phyloP scores from a whole-genome alignment of 2,797 vertebrate genomes.

The Lemur catta region DNA sequence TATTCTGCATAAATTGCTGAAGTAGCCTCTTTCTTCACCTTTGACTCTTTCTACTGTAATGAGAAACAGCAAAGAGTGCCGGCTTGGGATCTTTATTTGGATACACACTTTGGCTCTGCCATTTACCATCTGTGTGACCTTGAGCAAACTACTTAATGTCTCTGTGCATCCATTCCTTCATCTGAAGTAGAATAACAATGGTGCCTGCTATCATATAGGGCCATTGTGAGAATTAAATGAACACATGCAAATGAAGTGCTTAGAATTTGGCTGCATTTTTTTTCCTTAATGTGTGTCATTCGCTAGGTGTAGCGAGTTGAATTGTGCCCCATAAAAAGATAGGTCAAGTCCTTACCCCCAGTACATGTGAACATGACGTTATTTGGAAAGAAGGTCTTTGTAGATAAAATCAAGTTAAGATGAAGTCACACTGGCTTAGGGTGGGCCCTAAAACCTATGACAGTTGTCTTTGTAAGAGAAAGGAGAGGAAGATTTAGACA shows the following conservation, averaged over 20 bases:
- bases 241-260: not conserved
- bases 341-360: not conserved
- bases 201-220: not conserved
- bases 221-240: not conserved
- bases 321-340: not conserved
- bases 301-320: not conserved
- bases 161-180: constrained; percentile 19
- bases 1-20: not conserved
- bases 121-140: constrained; percentile 60
- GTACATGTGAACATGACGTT: not conserved
- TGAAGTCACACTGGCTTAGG: not conserved
- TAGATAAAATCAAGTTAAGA: not conserved
- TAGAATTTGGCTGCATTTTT: not conserved
- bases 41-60: not conserved
- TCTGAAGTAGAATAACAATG: not conserved
- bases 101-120: constrained; percentile 18
- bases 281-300: not conserved
- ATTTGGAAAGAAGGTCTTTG: constrained; percentile 9
- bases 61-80: not conserved
- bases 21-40: not conserved
- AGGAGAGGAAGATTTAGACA: not conserved
- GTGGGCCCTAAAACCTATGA: not conserved
- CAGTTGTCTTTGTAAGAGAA: not conserved
- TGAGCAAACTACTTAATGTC: constrained; percentile 41
- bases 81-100: constrained; percentile 24